Conservation (phyloP, 2,113 vertebrate species). For the Paramormyrops kingsleyae region DNA sequence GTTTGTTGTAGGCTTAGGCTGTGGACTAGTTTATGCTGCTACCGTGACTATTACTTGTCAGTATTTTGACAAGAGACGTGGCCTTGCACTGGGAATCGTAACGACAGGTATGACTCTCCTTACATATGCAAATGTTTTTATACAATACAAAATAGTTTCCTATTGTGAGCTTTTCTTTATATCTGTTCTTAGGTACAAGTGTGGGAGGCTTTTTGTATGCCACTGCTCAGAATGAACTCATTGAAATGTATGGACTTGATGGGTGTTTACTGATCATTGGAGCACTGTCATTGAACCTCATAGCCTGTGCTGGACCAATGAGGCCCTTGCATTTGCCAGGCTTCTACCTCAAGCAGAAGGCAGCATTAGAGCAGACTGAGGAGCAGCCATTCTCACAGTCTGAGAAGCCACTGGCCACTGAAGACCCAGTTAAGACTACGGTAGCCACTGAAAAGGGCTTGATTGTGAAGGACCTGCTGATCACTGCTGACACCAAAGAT, state of each 20-base stretch:
- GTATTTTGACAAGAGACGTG: slow-evolving; percentile 77
- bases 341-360: slow-evolving; percentile 56
- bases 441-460: background rate
- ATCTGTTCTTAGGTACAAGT: slow-evolving; percentile 63
- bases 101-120: slow-evolving; percentile 67
- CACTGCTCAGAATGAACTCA: slow-evolving; percentile 66
- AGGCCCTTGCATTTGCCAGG: slow-evolving; percentile 57
- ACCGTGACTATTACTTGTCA: slow-evolving; percentile 80
- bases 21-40: slow-evolving; percentile 75
- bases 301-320: slow-evolving; percentile 79
- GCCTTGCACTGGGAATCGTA: slow-evolving; percentile 76
- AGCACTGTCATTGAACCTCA: slow-evolving; percentile 72
- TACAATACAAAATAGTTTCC: background rate
- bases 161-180: background rate
- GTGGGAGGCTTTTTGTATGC: slow-evolving; percentile 79
- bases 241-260: slow-evolving; percentile 71
- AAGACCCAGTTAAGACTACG: slow-evolving; percentile 24
- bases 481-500: slow-evolving; percentile 28
- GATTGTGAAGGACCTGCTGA: slow-evolving; percentile 28
- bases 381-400: slow-evolving; percentile 21
- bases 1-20: slow-evolving; percentile 66
- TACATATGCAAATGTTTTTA: background rate
- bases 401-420: slow-evolving; percentile 21
- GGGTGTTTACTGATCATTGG: slow-evolving; percentile 78
- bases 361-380: slow-evolving; percentile 40